Conservation (phyloP, 2,113 vertebrate species). For the Carassius auratus region DNA sequence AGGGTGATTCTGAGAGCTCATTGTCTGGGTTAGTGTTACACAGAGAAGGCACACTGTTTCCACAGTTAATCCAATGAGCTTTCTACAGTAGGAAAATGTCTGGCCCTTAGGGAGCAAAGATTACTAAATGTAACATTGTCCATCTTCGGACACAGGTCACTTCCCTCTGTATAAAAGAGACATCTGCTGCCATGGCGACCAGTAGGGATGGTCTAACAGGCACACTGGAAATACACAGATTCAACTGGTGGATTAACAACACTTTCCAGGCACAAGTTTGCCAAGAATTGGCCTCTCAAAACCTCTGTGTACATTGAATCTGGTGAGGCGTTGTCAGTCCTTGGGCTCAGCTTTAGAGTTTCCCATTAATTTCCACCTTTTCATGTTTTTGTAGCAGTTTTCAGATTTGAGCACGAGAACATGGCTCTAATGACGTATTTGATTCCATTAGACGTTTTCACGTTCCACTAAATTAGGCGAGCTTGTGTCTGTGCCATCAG, state of each 20-base stretch:
- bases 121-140: conserved; percentile 63
- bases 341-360: conserved; percentile 20
- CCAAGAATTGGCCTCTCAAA: conserved; percentile 26
- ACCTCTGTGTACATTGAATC: conserved; percentile 39
- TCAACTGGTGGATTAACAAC: conserved; percentile 40
- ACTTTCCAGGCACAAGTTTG: conserved; percentile 35
- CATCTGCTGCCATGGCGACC: conserved; percentile 47
- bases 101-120: conserved; percentile 55
- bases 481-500: conserved; percentile 24
- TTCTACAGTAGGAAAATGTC: conserved; percentile 58
- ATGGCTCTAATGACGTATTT: conserved; percentile 5
- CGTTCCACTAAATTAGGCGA: conserved; percentile 26
- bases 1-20: conserved; percentile 53
- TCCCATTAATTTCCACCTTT: conserved; percentile 36
- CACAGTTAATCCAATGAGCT: conserved; percentile 54
- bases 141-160: conserved; percentile 59
- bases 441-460: conserved; percentile 36
- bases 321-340: conserved; percentile 32
- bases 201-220: conserved; percentile 42
- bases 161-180: conserved; percentile 49
- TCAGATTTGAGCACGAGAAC: conserved; percentile 9
- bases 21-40: conserved; percentile 61
- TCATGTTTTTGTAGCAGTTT: conserved; percentile 17
- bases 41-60: conserved; percentile 62
- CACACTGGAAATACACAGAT: conserved; percentile 29